These are phyloP conservation scores for Phoeniculus purpureus DNA, from an alignment of 2,797 vertebrate species.

Conservation along the genomic window DNA sequence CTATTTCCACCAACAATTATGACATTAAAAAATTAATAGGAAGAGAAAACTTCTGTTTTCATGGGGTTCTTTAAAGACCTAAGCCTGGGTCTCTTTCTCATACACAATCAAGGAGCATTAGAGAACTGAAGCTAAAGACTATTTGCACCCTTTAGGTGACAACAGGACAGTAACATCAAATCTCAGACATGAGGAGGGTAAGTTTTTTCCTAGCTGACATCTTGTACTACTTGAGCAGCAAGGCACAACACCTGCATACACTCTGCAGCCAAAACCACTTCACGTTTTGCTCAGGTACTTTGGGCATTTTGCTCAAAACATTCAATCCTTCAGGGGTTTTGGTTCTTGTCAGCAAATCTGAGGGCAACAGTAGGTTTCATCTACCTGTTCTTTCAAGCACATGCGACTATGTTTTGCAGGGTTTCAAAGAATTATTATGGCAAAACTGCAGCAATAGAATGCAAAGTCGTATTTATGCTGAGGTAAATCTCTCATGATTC, in stretches of 20 bases:
- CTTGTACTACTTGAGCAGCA: constrained; percentile 1
- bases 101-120: background rate
- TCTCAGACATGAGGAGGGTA: constrained; percentile 27
- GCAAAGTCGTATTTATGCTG: background rate
- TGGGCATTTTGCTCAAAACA: background rate
- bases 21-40: background rate
- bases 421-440: background rate
- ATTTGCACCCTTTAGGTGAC: background rate
- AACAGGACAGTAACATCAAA: constrained; percentile 1
- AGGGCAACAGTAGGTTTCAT: background rate
- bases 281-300: constrained; percentile 20
- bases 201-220: background rate
- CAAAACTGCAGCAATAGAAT: constrained; percentile 19
- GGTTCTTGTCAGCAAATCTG: background rate
- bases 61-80: background rate
- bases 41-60: background rate
- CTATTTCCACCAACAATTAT: background rate
- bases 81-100: background rate
- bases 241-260: background rate
- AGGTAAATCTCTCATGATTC: background rate
- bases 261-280: constrained; percentile 21
- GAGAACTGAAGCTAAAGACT: constrained; percentile 1
- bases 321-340: background rate
- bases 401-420: background rate
- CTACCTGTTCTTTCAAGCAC: background rate